Base-by-base conservation (phyloP, 2,888 invertebrate genomes). In the Gastracanthus pulcherrimus region DNA sequence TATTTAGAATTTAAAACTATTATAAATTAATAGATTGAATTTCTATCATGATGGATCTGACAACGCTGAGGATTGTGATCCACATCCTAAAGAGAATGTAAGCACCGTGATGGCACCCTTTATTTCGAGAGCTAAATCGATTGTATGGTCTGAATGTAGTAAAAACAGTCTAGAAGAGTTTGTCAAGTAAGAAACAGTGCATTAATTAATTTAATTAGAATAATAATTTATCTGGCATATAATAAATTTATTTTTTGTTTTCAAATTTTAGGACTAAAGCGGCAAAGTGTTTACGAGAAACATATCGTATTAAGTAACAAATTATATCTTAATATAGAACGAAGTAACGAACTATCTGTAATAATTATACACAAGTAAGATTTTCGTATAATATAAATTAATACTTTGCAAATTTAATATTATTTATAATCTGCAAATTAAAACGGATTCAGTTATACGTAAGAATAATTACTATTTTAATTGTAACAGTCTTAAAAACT, bases 41-140 rank as follows among this genome's bases (percentile, higher is more conserved):
- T 45, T 70, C 6, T 41, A 69, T 58, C 77, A 77, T 11, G 77
- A 77, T 60, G 77, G 77, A 36, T 70, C 62, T 48, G 70, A 70
- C 5, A 13, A 23, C 19, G 77, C 77, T 13, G 36, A 60, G 48
- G 23, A 45, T 62, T 77, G 77, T 11, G 11, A 9, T 7, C 62
- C 69, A 23, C 38, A 77, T 62, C 23, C 11, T 2, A n/a, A 60
- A 16, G 11, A 13, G 1, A 29, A 36, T 34, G 36, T 13, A 36
- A 58, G 31, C n/a, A 70, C 77, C 2, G 45, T 77, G 1, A 77
- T 77, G 77, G 77, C 77, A 31, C 70, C 77, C n/a, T 23, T 26
- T 26, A 16, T 70, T 45, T 13, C 45, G 41, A 11, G 9, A 5
- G 23, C 70, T 4, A 45, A 62, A 36, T 70, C 36, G 13, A 13